phyloP scores from a whole-genome alignment of 2,888 invertebrate genomes.

The Lasioglossum vierecki region DNA sequence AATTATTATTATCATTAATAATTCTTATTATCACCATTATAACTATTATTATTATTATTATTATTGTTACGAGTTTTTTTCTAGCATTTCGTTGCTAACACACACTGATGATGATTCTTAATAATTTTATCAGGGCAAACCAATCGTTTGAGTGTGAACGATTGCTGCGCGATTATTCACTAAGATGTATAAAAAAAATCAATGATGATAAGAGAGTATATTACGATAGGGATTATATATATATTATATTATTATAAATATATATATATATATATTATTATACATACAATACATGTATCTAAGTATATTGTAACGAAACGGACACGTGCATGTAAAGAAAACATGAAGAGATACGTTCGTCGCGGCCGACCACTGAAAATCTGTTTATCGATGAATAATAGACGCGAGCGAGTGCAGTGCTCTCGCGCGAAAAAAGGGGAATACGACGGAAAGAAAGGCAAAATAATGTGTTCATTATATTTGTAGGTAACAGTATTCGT shows the following conservation, averaged over 20 bases:
- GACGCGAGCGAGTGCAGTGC: slow-evolving; percentile 34
- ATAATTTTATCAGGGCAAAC: slow-evolving; percentile 55
- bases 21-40: slow-evolving; percentile 52
- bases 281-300: slow-evolving; percentile 34
- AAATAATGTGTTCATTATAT: slow-evolving; percentile 81
- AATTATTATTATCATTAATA: slow-evolving; percentile 52
- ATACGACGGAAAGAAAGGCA: slow-evolving; percentile 55
- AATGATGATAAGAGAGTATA: slow-evolving; percentile 8
- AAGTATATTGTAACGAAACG: slow-evolving; percentile 27
- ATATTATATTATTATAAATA: slow-evolving; percentile 5
- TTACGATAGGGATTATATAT: background rate
- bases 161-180: slow-evolving; percentile 24
- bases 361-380: slow-evolving; percentile 41
- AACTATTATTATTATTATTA: slow-evolving; percentile 66
- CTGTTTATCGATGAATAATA: slow-evolving; percentile 17
- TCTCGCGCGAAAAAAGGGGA: slow-evolving; percentile 22
- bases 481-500: slow-evolving; percentile 81
- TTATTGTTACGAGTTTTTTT: slow-evolving; percentile 59
- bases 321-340: slow-evolving; percentile 13
- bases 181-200: slow-evolving; percentile 19
- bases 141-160: slow-evolving; percentile 17
- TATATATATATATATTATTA: slow-evolving; percentile 7
- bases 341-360: slow-evolving; percentile 5
- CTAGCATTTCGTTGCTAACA: slow-evolving; percentile 56
- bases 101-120: slow-evolving; percentile 46